phyloP scores from a whole-genome alignment of 1,140 invertebrate genomes.

The Pogonognathellus flavescens region DNA sequence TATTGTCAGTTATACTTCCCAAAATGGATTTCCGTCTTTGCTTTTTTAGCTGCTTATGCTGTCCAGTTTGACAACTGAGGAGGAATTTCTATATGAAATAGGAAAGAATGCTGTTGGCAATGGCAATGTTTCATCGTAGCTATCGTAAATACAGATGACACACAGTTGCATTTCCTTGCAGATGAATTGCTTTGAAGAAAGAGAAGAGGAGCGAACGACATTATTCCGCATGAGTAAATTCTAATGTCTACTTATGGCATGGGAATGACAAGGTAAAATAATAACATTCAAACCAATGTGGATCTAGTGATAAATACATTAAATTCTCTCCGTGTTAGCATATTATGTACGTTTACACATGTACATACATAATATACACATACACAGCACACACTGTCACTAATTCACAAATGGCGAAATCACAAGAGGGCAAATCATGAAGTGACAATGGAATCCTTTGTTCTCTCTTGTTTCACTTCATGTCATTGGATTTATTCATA shows the following conservation, averaged over 20 bases:
- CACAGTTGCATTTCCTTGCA: conserved; percentile 40
- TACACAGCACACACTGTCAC: background rate
- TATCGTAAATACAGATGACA: background rate
- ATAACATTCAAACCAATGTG: background rate
- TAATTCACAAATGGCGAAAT: conserved; percentile 22
- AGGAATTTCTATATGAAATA: conserved; percentile 16
- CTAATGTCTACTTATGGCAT: conserved; percentile 39
- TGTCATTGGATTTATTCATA: conserved; percentile 14
- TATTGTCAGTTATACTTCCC: conserved; percentile 24
- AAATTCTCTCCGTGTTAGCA: background rate
- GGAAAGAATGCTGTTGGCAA: conserved; percentile 3
- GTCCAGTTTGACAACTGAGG: conserved; percentile 18
- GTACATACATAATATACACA: background rate
- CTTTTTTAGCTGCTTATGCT: background rate
- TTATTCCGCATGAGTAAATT: conserved; percentile 37
- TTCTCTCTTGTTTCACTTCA: background rate
- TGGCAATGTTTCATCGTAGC: conserved; percentile 4
- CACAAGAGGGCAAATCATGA: conserved; percentile 37
- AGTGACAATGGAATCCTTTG: conserved; percentile 18
- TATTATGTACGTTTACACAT: background rate
- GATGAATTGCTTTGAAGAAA: conserved; percentile 15
- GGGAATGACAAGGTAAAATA: conserved; percentile 38
- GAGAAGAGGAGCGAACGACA: conserved; percentile 20
- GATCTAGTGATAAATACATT: conserved; percentile 6
- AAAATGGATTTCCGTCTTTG: conserved; percentile 31